These are phyloP conservation scores for Tetragonula clypearis DNA, from an alignment of 1,140 invertebrate genomes.

Conservation along the genomic window DNA sequence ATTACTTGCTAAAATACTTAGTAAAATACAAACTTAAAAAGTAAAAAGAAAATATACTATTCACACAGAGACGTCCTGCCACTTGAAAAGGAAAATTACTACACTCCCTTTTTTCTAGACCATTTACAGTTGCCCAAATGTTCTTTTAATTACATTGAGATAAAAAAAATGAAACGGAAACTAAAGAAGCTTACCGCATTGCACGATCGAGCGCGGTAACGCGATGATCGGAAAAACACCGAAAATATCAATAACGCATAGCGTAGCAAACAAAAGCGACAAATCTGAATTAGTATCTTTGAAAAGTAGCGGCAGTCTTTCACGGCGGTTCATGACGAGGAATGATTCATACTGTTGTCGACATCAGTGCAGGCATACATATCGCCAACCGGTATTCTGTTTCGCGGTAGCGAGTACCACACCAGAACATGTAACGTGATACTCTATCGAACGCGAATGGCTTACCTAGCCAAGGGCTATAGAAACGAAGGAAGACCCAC, in stretches of 20 bases:
- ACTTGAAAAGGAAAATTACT: background rate
- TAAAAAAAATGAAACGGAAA: background rate
- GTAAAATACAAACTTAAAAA: background rate
- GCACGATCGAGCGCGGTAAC: slow-evolving; percentile 87
- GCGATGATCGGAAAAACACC: slow-evolving; percentile 91
- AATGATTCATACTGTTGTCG: slow-evolving; percentile 11
- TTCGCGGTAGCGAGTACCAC: background rate
- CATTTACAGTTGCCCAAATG: background rate
- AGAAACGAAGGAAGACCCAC: slow-evolving; percentile 67
- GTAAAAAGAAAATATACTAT: background rate
- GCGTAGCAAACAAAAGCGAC: slow-evolving; percentile 86
- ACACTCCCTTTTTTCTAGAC: background rate
- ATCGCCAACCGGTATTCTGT: slow-evolving; percentile 72
- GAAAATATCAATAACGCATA: slow-evolving; percentile 91
- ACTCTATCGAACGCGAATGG: slow-evolving; percentile 66
- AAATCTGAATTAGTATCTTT: slow-evolving; percentile 78
- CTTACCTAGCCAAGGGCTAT: slow-evolving; percentile 34
- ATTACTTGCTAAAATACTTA: background rate
- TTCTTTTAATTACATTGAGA: background rate
- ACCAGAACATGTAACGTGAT: slow-evolving; percentile 72
- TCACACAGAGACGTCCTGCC: background rate
- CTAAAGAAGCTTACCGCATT: slow-evolving; percentile 84
- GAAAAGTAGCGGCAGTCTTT: slow-evolving; percentile 68
- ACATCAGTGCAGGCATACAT: slow-evolving; percentile 6
- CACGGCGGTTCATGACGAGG: slow-evolving; percentile 68